These are phyloP conservation scores for Eupsilia transversa DNA, from an alignment of 2,888 invertebrate genomes.

Conservation along the genomic window DNA sequence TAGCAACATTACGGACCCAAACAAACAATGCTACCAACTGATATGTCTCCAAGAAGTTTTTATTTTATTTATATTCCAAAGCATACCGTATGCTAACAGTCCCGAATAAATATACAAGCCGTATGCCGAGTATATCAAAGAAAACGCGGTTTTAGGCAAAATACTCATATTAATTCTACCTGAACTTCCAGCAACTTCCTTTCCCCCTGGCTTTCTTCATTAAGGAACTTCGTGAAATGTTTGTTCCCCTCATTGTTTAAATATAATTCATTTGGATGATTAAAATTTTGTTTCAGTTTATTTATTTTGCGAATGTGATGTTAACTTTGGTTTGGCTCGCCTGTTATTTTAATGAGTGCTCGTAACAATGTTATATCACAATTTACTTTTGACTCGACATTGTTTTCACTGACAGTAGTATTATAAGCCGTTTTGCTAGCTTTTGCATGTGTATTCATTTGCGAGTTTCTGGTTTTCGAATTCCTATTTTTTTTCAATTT, in stretches of 20 bases:
- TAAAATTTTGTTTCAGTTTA: constrained; percentile 61
- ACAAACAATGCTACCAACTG: constrained; percentile 71
- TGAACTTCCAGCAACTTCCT: constrained; percentile 65
- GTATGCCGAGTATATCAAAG: constrained; percentile 67
- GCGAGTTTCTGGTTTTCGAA: neutral
- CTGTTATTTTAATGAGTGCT: constrained; percentile 57
- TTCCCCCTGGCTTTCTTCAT: constrained; percentile 65
- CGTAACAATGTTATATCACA: constrained; percentile 28
- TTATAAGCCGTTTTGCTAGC: constrained; percentile 15
- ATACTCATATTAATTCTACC: constrained; percentile 74
- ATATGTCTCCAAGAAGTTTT: constrained; percentile 71
- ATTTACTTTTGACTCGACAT: constrained; percentile 34
- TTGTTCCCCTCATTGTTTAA: constrained; percentile 59
- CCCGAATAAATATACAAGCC: constrained; percentile 61
- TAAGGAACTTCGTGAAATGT: constrained; percentile 56
- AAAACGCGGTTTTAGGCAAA: constrained; percentile 71
- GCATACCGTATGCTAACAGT: constrained; percentile 24
- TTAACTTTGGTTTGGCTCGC: constrained; percentile 31
- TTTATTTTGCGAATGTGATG: constrained; percentile 61
- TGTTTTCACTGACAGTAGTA: constrained; percentile 35
- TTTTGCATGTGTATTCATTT: constrained; percentile 33
- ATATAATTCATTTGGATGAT: constrained; percentile 65
- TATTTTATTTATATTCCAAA: constrained; percentile 69
- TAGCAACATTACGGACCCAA: constrained; percentile 59
- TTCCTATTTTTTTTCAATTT: neutral